Evolutionary conservation across 2,113 vertebrate species (phyloP), one percentile per base, ranked within the genome.

Genomic region (Fregata magnificens): DNA sequence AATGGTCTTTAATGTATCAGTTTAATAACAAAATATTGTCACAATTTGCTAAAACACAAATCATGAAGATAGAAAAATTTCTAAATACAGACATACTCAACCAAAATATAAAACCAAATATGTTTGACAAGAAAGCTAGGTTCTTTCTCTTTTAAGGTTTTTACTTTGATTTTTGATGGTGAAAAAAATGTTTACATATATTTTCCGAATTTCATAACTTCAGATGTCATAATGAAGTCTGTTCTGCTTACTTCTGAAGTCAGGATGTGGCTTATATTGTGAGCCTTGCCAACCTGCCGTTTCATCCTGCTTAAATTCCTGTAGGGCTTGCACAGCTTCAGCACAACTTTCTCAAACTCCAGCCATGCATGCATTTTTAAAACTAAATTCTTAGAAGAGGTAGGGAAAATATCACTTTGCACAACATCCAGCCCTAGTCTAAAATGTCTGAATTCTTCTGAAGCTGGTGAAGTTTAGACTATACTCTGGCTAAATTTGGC

Each of bases 11-110:
- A 76, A 55, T 42, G 12, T 71, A 47, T 55, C 11, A 9, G 4
- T 58, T 52, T 61, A 76, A 62, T 71, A 69, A 4, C 59, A 62
- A 90, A 96, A 80, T 78, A 93, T 66, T 62, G 61, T 47, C 71
- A 91, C 45, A 81, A 95, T 81, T 95, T 95, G 52, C 87, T 93
- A 50, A 92, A 96, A 88, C 20, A 74, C 70, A 88, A 80, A 59
- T 90, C 58, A 93, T 8, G 20, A 69, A 26, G 10, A 19, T 9
- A 89, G 74, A 49, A 82, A 85, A 80, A 77, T 38, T 67, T 79
- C 76, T 74, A 92, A 95, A 63, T 38, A 67, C 6, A 77, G 69
- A 86, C 6, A 86, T 7, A 82, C 38, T 67, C 69, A 85, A 77
- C 5, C 9, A 66, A 92, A 81, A 66, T 55, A 59, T 16, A 42